phyloP scores from a whole-genome alignment of 2,113 vertebrate species.

The Atlantisia rogersi region DNA sequence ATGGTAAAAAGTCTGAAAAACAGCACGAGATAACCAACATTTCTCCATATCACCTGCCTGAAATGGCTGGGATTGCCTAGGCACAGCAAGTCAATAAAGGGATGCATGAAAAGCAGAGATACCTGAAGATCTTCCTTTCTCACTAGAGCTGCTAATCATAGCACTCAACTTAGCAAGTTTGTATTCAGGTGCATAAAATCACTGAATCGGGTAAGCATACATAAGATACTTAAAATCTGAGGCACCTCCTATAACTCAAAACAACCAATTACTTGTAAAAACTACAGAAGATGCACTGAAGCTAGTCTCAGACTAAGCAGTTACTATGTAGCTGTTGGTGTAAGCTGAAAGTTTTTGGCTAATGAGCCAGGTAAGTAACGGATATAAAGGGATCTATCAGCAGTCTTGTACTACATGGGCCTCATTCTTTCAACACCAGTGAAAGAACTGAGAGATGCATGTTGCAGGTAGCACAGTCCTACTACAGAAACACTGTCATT shows the following conservation, averaged over 20 bases:
- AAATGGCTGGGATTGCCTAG: neutral
- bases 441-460: neutral
- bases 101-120: neutral
- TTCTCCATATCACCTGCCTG: neutral
- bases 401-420: neutral
- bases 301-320: neutral
- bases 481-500: neutral
- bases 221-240: neutral
- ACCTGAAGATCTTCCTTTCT: slow-evolving; percentile 16
- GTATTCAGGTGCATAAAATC: neutral
- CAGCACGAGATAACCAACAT: neutral
- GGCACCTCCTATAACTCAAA: neutral
- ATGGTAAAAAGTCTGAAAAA: neutral
- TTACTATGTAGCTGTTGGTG: neutral
- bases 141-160: slow-evolving; percentile 20
- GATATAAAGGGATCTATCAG: neutral
- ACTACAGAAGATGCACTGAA: neutral
- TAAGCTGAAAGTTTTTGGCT: neutral
- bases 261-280: neutral
- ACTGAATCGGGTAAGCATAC: neutral
- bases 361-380: neutral
- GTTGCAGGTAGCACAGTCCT: no score
- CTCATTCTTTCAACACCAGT: neutral
- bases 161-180: neutral
- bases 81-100: neutral